phyloP scores from a whole-genome alignment of 2,797 vertebrate species.

The Schizothorax lantsangensis region DNA sequence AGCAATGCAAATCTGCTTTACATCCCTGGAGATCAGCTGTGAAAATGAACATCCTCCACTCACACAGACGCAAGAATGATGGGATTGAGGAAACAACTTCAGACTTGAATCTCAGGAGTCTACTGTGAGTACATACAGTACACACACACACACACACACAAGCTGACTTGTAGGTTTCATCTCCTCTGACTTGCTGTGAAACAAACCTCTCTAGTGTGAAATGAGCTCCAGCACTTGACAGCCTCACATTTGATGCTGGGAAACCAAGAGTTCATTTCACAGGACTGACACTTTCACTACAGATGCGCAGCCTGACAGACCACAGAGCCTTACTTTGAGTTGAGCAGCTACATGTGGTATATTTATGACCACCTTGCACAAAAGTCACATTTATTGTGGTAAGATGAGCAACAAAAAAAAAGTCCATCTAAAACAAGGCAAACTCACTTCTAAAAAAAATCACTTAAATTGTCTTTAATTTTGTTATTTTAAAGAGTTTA shows the following conservation, averaged over 20 bases:
- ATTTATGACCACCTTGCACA: not conserved
- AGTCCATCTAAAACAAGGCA: not conserved
- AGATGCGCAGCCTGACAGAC: not conserved
- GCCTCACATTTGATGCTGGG: not conserved
- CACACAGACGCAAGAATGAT: not conserved
- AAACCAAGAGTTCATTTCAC: not conserved
- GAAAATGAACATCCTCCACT: not conserved
- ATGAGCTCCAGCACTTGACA: slow-evolving; percentile 30
- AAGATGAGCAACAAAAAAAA: not conserved
- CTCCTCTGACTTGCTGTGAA: slow-evolving; percentile 6
- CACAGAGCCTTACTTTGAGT: too few relatives aligned
- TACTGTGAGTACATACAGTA: slow-evolving; percentile 19
- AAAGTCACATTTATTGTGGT: not conserved
- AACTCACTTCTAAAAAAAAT: not conserved
- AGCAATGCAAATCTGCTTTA: not conserved
- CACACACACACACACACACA: not conserved
- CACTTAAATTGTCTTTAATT: too few relatives aligned
- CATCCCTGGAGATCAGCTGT: slow-evolving; percentile 18
- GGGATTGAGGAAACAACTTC: not conserved
- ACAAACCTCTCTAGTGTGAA: slow-evolving; percentile 48
- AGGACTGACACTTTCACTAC: not conserved
- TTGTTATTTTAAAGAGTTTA: too few relatives aligned
- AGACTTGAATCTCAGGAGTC: not conserved
- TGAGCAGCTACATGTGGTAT: not conserved
- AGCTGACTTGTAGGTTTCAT: slow-evolving; percentile 26